Conservation (phyloP, 2,797 vertebrate genomes). For the Labeo calbasu region DNA sequence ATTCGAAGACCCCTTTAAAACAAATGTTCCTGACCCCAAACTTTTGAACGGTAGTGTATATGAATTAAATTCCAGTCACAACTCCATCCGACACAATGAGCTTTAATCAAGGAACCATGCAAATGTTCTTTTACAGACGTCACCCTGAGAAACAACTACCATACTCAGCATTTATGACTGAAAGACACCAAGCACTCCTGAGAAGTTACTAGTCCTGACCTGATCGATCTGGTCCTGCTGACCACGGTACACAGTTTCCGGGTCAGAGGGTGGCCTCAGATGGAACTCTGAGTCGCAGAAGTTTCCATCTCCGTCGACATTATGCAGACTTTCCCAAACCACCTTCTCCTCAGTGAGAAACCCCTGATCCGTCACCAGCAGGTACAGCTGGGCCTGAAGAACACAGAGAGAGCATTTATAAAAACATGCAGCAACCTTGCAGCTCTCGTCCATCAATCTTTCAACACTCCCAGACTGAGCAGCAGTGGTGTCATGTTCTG, state of each 20-base stretch:
- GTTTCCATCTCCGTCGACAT: constrained; percentile 96
- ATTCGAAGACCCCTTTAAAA: too few relatives aligned
- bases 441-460: constrained; percentile 14
- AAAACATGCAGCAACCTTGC: not conserved
- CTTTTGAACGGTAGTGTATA: not conserved
- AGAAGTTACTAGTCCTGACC: constrained; percentile 72
- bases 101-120: not conserved
- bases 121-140: not conserved
- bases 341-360: constrained; percentile 98
- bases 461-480: constrained; percentile 7
- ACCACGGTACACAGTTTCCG: constrained; percentile 93
- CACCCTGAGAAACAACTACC: not conserved
- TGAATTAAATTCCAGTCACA: not conserved
- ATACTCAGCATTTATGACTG: not conserved
- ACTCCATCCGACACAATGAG: not conserved
- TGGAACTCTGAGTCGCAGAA: constrained; percentile 97
- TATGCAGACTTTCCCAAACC: constrained; percentile 98
- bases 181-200: not conserved
- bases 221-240: constrained; percentile 99
- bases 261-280: constrained; percentile 94
- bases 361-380: constrained; percentile 97
- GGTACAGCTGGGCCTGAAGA: constrained; percentile 91
- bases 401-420: constrained; percentile 49
- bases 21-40: not conserved
- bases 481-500: constrained; percentile 11